These are phyloP conservation scores for Columba guinea DNA, from an alignment of 2,797 vertebrate genomes.

Conservation along the genomic window DNA sequence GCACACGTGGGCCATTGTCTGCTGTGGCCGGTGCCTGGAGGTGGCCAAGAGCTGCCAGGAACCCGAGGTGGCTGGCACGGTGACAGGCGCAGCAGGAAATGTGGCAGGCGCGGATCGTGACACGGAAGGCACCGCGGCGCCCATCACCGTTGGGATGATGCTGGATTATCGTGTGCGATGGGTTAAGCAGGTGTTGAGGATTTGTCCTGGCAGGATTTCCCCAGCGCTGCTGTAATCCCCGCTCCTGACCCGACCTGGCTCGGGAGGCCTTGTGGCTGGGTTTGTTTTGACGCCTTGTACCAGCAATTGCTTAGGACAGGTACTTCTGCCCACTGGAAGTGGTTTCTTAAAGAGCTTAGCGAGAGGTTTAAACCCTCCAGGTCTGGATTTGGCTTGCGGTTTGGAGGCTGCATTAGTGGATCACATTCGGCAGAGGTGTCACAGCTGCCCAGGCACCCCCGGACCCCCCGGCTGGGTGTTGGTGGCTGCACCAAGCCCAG, in stretches of 20 bases:
- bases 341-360: background rate
- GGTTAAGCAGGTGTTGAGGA: background rate
- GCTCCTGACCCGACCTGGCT: background rate
- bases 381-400: rapidly evolving
- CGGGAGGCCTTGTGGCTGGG: background rate
- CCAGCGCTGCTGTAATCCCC: background rate
- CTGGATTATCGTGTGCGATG: background rate
- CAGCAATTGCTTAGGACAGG: background rate
- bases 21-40: background rate
- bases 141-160: rapidly evolving
- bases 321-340: background rate
- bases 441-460: background rate
- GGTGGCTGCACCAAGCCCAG: background rate
- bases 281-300: background rate
- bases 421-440: background rate
- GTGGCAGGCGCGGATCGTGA: rapidly evolving
- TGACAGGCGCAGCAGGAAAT: background rate
- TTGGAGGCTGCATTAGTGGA: rapidly evolving
- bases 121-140: rapidly evolving
- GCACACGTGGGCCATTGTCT: conserved; percentile 5
- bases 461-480: rapidly evolving
- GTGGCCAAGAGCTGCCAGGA: background rate
- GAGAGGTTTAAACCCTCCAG: background rate
- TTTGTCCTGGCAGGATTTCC: conserved; percentile 37
- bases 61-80: rapidly evolving